phyloP scores from a whole-genome alignment of 1,140 invertebrate genomes.

The Lerema accius region DNA sequence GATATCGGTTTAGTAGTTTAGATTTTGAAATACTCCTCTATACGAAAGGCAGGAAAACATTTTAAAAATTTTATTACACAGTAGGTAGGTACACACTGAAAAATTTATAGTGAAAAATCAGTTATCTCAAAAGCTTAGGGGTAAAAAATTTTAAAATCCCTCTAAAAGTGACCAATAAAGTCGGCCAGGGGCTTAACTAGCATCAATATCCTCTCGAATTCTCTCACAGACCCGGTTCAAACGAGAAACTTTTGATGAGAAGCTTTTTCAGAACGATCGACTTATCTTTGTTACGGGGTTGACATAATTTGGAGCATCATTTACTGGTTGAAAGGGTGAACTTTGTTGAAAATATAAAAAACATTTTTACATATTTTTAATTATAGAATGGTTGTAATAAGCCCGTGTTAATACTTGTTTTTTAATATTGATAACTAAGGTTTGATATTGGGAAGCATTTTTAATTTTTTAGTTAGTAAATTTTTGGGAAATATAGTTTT shows the following conservation, averaged over 20 bases:
- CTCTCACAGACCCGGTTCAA: slow-evolving; percentile 23
- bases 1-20: too few species aligned
- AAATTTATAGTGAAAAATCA: background rate
- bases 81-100: too few species aligned
- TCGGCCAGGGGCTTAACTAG: slow-evolving; percentile 16
- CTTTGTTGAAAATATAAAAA: slow-evolving; percentile 4
- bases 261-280: slow-evolving; percentile 16
- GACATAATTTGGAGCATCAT: slow-evolving; percentile 16
- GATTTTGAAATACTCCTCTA: too few species aligned
- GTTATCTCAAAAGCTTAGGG: background rate
- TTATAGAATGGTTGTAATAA: too few species aligned
- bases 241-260: slow-evolving; percentile 32
- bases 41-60: too few species aligned
- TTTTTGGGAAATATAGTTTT: too few species aligned
- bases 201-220: slow-evolving; percentile 33
- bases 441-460: too few species aligned
- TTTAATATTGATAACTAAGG: too few species aligned
- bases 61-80: too few species aligned
- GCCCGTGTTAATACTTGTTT: too few species aligned
- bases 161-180: slow-evolving; percentile 31
- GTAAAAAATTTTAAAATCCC: slow-evolving; percentile 20
- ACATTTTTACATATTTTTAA: too few species aligned
- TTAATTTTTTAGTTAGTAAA: too few species aligned
- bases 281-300: slow-evolving; percentile 31
- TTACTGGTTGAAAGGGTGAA: background rate